phyloP scores from a whole-genome alignment of 2,888 invertebrate species.

The Tachina grossa region DNA sequence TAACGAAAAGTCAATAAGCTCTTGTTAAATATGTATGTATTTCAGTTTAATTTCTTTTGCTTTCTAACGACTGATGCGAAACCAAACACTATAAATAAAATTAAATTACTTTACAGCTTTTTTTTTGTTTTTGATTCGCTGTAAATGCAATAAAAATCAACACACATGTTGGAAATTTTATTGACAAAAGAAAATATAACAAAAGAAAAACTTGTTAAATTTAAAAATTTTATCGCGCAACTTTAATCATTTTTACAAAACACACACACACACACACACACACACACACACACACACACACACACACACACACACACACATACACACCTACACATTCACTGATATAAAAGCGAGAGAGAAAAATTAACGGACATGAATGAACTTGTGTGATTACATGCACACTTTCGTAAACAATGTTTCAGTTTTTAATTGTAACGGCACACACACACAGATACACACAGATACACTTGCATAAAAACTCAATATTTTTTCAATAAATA shows the following conservation, averaged over 20 bases:
- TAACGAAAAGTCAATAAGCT: constrained; percentile 29
- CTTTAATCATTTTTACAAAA: constrained; percentile 62
- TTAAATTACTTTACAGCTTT: constrained; percentile 32
- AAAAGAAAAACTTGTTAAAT: constrained; percentile 61
- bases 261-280: neutral
- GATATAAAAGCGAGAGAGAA: neutral
- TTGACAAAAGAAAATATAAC: constrained; percentile 53
- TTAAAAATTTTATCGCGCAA: constrained; percentile 56
- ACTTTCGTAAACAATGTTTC: constrained; percentile 33
- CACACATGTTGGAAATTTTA: constrained; percentile 65
- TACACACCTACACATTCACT: neutral
- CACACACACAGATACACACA: neutral
- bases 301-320: constrained; percentile 2
- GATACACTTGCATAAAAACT: neutral
- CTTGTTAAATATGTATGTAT: constrained; percentile 1
- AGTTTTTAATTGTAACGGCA: constrained; percentile 66
- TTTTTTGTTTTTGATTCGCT: constrained; percentile 14
- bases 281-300: constrained; percentile 1
- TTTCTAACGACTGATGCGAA: neutral
- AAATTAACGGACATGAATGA: constrained; percentile 4
- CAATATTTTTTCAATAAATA: constrained; percentile 50
- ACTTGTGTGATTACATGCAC: neutral
- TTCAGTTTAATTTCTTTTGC: neutral
- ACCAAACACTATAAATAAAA: constrained; percentile 36
- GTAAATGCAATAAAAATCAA: constrained; percentile 62